phyloP scores from a whole-genome alignment of 2,113 vertebrate species.

The Hipposideros armiger region DNA sequence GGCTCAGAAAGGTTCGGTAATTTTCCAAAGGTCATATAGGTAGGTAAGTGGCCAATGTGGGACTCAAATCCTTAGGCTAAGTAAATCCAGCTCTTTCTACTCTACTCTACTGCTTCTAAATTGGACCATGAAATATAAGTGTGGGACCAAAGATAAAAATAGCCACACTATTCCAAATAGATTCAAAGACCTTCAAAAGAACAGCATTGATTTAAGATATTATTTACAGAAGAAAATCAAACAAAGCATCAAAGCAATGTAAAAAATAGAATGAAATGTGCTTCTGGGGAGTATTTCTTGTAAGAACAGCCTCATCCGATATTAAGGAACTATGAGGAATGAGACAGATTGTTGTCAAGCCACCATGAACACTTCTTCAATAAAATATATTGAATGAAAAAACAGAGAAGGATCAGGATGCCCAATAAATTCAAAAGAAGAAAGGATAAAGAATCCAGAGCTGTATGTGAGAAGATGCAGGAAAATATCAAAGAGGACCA shows the following conservation, averaged over 20 bases:
- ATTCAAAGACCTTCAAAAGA: constrained; percentile 63
- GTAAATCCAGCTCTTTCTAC: not conserved
- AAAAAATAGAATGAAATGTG: not conserved
- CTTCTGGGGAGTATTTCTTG: not conserved
- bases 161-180: constrained; percentile 44
- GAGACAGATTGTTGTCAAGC: not conserved
- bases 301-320: not conserved
- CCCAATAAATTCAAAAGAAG: not conserved
- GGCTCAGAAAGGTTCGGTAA: not conserved
- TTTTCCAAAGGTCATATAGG: not conserved
- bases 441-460: not conserved
- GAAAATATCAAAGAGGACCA: constrained; percentile 14
- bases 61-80: not conserved
- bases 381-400: constrained; percentile 60
- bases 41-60: not conserved
- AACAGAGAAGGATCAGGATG: not conserved
- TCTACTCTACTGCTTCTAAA: constrained; percentile 3
- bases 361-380: not conserved
- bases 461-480: not conserved
- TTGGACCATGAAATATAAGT: constrained; percentile 44
- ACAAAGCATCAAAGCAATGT: constrained; percentile 24
- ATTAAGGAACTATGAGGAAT: not conserved
- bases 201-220: constrained; percentile 48
- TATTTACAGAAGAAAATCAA: constrained; percentile 68
- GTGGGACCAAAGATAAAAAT: constrained; percentile 65